A percentile compares a stretch with the other conserved stretches of the same genome.
Conservation (phyloP, 2,888 invertebrate species). For the Chirona hameri region DNA sequence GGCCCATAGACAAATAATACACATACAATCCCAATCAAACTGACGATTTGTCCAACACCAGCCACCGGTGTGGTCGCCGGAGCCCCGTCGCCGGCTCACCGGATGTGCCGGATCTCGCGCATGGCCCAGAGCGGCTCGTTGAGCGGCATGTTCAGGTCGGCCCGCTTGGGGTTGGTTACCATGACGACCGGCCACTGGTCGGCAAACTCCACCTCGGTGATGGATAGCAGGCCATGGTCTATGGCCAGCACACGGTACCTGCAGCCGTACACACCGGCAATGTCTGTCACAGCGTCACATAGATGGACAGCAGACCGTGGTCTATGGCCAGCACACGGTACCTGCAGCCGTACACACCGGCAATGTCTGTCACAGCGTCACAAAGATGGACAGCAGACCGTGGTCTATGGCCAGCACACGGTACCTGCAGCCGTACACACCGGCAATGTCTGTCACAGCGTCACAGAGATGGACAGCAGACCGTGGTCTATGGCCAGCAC, state of each 20-base stretch:
- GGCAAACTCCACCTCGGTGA: constrained; percentile 66
- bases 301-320: constrained; percentile 67
- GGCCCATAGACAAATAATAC: no score
- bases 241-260: constrained; percentile 77
- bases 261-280: constrained; percentile 36
- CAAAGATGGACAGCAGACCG: constrained; percentile 66
- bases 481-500: constrained; percentile 38
- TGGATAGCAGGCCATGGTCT: constrained; percentile 83
- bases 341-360: no score
- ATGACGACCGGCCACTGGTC: constrained; percentile 75
- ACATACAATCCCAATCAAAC: neutral
- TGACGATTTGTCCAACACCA: neutral
- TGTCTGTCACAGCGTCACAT: no score
- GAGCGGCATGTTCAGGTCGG: constrained; percentile 65
- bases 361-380: no score
- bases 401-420: constrained; percentile 56
- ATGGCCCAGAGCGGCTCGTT: constrained; percentile 68
- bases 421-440: constrained; percentile 66
- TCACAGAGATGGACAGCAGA: constrained; percentile 69
- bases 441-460: no score
- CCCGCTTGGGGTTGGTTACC: constrained; percentile 87
- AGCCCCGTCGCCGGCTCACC: constrained; percentile 50
- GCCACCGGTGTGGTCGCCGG: constrained; percentile 52
- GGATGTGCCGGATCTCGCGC: constrained; percentile 68
- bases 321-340: constrained; percentile 56